Conservation (phyloP, 2,888 invertebrate genomes). For the Deilephila elpenor region DNA sequence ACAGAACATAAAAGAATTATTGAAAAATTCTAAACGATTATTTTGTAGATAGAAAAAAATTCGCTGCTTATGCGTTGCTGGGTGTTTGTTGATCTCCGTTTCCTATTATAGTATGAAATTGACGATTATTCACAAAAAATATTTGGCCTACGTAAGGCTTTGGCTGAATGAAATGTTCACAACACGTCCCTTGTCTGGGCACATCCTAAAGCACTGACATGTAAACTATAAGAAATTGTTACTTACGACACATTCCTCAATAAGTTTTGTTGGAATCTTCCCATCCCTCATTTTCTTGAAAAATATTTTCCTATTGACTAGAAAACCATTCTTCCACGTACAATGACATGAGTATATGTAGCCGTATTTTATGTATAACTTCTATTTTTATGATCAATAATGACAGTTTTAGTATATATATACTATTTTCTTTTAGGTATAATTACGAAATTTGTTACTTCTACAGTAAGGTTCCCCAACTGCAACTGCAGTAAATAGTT, state of each 20-base stretch:
- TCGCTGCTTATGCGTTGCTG: background rate
- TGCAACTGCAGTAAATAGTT: no score
- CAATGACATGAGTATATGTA: no score
- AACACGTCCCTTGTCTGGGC: background rate
- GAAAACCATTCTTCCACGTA: no score
- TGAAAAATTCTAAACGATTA: background rate
- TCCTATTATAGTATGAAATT: background rate
- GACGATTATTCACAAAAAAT: background rate
- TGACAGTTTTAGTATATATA: no score
- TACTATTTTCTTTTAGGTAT: no score
- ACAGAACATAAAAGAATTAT: background rate
- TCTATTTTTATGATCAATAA: no score
- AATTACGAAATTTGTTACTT: no score
- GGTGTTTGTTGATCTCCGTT: background rate
- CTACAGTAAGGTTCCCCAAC: no score
- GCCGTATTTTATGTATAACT: no score
- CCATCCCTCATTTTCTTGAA: background rate
- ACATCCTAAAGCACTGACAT: background rate
- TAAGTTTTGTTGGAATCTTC: background rate
- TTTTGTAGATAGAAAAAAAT: background rate
- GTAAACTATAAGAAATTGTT: background rate
- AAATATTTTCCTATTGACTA: no score
- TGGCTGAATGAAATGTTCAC: no score
- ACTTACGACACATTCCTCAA: slow-evolving; percentile 1
- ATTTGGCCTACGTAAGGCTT: no score